These are phyloP conservation scores for Mus minutoides DNA, from an alignment of 2,797 vertebrate species.

Conservation along the genomic window DNA sequence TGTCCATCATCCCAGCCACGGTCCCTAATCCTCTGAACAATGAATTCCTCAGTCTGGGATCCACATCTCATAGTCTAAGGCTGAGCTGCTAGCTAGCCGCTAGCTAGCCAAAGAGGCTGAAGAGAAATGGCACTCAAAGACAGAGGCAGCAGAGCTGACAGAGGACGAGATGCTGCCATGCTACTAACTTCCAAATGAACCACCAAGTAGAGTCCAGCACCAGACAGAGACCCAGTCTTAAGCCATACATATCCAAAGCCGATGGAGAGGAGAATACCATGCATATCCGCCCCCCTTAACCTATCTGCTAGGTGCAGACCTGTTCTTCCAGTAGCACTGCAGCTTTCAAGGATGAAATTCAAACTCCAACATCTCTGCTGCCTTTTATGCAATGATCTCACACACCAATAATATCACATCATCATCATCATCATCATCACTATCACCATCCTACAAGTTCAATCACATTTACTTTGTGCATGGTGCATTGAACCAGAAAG, in stretches of 20 bases:
- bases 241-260: not conserved
- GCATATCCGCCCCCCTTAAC: not conserved
- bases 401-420: conserved; percentile 73
- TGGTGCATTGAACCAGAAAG: conserved; percentile 84
- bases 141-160: not conserved
- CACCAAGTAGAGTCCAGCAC: not conserved
- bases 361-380: conserved; percentile 75
- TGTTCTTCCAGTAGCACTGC: conserved; percentile 11
- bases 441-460: conserved; percentile 79
- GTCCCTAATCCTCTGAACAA: not conserved
- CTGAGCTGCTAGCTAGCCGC: not conserved
- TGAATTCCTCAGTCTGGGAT: not conserved
- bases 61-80: not conserved
- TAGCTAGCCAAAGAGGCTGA: not conserved
- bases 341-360: conserved; percentile 76
- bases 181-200: too few relatives aligned
- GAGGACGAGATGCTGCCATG: not conserved
- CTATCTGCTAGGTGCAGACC: not conserved
- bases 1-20: not conserved
- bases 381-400: conserved; percentile 16
- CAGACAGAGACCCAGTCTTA: not conserved
- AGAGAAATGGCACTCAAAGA: not conserved
- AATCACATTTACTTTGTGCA: conserved; percentile 81
- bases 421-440: conserved; percentile 78
- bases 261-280: too few relatives aligned